Conservation (phyloP, 2,797 vertebrate species). For the Crax fasciolata region DNA sequence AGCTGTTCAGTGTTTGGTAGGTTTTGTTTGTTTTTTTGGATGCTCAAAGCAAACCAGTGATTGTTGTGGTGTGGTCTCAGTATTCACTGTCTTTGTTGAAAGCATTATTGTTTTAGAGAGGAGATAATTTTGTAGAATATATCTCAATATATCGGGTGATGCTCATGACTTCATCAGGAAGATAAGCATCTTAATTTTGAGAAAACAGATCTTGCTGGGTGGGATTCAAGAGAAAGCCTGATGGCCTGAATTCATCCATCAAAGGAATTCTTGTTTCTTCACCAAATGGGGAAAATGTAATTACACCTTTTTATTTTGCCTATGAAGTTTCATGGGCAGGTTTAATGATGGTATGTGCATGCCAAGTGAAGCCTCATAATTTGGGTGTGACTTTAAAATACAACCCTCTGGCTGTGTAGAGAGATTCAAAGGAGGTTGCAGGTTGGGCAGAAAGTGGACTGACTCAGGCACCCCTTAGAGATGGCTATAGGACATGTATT, state of each 20-base stretch:
- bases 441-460: slow-evolving; percentile 67
- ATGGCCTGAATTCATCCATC: slow-evolving; percentile 52
- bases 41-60: slow-evolving; percentile 11
- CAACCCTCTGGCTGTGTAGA: slow-evolving; percentile 72
- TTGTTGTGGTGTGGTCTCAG: not conserved
- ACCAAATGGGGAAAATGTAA: slow-evolving; percentile 65
- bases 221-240: slow-evolving; percentile 37
- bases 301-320: slow-evolving; percentile 68
- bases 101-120: not conserved
- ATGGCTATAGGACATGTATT: slow-evolving; percentile 73
- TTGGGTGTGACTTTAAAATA: slow-evolving; percentile 76
- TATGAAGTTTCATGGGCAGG: slow-evolving; percentile 62
- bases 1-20: not conserved
- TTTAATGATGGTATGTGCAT: slow-evolving; percentile 65
- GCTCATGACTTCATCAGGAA: slow-evolving; percentile 20
- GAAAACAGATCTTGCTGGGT: slow-evolving; percentile 46
- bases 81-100: not conserved
- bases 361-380: slow-evolving; percentile 63
- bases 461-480: slow-evolving; percentile 54
- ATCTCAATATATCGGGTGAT: slow-evolving; percentile 7
- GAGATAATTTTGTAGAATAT: not conserved
- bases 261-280: slow-evolving; percentile 69
- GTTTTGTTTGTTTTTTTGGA: not conserved
- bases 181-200: slow-evolving; percentile 46
- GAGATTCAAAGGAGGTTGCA: slow-evolving; percentile 54